Percentiles rank a stretch among this genome's conserved stretches.
Evolutionary conservation across 2,797 vertebrate genomes (phyloP).

Genomic region (Philypnodon macrostomus): DNA sequence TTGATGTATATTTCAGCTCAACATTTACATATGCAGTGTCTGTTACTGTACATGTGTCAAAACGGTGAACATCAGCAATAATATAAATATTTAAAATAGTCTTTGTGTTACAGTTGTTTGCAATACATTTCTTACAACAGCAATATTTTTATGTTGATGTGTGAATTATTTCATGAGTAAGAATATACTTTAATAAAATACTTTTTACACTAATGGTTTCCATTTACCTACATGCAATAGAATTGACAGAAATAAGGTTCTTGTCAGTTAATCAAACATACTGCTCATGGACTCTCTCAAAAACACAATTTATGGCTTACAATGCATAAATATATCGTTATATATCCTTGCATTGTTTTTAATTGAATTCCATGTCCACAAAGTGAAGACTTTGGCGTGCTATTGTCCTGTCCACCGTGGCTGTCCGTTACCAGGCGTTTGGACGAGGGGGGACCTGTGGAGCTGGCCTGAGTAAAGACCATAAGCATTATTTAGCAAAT

Average conservation of each 20-base stretch:
- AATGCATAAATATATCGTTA: too few species aligned
- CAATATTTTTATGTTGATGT: slow-evolving; percentile 7
- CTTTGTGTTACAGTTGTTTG: slow-evolving; percentile 15
- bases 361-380: too few species aligned
- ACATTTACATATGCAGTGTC: slow-evolving; percentile 2
- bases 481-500: slow-evolving; percentile 1
- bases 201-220: slow-evolving; percentile 38
- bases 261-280: too few species aligned
- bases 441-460: slow-evolving; percentile 55
- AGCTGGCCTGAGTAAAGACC: slow-evolving; percentile 49
- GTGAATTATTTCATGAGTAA: slow-evolving; percentile 3
- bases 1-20: slow-evolving; percentile 6
- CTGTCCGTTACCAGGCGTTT: slow-evolving; percentile 50
- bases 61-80: not conserved
- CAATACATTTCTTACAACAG: slow-evolving; percentile 13
- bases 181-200: slow-evolving; percentile 40
- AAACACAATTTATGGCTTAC: too few species aligned
- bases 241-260: too few species aligned
- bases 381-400: not conserved
- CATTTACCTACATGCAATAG: not conserved
- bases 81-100: slow-evolving; percentile 2
- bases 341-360: too few species aligned
- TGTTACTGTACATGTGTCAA: slow-evolving; percentile 10
- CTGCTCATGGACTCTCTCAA: too few species aligned
- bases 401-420: not conserved